Evolutionary conservation across 2,888 invertebrate genomes (phyloP).

Genomic region (Bruchidius siliquastri): DNA sequence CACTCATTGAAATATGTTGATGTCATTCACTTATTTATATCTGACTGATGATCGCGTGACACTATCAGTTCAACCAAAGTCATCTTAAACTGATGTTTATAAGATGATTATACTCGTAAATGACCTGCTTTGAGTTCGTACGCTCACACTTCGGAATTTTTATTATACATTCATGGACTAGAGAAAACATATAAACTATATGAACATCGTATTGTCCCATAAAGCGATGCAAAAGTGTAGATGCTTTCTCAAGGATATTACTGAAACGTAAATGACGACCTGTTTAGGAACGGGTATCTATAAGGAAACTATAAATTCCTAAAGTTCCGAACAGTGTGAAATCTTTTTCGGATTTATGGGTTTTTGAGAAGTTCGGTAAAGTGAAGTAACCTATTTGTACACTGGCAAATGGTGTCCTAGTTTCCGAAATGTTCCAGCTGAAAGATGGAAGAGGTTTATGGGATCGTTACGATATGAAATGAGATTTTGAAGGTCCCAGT

Average conservation of each 20-base stretch:
- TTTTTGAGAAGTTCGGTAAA: background rate
- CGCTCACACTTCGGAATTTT: background rate
- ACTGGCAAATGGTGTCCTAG: background rate
- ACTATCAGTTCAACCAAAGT: background rate
- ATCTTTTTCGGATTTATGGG: background rate
- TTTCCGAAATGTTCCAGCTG: background rate
- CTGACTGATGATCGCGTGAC: too few relatives aligned
- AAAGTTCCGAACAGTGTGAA: background rate
- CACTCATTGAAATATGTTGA: too few relatives aligned
- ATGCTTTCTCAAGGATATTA: background rate
- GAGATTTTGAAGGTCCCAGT: background rate
- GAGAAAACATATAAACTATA: background rate
- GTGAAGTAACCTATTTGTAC: background rate
- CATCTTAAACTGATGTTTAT: background rate
- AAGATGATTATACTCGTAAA: background rate
- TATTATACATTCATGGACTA: background rate
- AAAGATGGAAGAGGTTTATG: background rate
- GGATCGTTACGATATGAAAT: background rate
- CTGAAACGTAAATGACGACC: background rate
- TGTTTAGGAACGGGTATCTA: background rate
- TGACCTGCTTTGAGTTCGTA: background rate
- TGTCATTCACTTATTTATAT: too few relatives aligned
- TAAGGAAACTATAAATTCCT: background rate
- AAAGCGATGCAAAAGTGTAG: background rate
- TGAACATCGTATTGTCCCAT: background rate